Percentiles rank a stretch among this genome's conserved stretches.
These are phyloP conservation scores for Balaeniceps rex DNA, from an alignment of 2,113 vertebrate species.

Conservation along the genomic window DNA sequence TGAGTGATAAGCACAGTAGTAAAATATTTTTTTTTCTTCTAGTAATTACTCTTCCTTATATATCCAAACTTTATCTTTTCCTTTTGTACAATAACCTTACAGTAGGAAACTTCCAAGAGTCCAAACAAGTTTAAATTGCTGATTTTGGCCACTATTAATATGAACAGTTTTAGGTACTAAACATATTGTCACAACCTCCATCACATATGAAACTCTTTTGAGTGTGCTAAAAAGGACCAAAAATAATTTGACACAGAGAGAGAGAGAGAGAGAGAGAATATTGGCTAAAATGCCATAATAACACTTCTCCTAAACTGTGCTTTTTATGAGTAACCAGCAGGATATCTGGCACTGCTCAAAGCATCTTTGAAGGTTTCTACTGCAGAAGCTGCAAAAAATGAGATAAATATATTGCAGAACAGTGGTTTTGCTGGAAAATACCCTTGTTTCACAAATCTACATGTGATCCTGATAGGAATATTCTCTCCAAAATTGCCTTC, in stretches of 20 bases:
- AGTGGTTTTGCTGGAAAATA: neutral
- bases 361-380: neutral
- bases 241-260: neutral
- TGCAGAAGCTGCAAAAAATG: neutral
- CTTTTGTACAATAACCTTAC: neutral
- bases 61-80: neutral
- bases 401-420: neutral
- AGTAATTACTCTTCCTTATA: neutral
- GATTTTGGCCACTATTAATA: neutral
- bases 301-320: neutral
- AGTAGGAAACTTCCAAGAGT: neutral
- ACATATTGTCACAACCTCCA: neutral
- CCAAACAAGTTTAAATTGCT: neutral
- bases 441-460: neutral
- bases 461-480: neutral
- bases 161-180: neutral
- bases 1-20: neutral
- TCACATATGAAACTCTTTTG: neutral
- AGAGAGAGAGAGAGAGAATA: neutral
- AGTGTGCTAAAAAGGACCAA: neutral
- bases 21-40: neutral
- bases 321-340: neutral
- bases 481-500: neutral
- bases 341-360: neutral
- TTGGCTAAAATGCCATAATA: neutral